phyloP scores from a whole-genome alignment of 2,888 invertebrate genomes.

The Cephus runcator region DNA sequence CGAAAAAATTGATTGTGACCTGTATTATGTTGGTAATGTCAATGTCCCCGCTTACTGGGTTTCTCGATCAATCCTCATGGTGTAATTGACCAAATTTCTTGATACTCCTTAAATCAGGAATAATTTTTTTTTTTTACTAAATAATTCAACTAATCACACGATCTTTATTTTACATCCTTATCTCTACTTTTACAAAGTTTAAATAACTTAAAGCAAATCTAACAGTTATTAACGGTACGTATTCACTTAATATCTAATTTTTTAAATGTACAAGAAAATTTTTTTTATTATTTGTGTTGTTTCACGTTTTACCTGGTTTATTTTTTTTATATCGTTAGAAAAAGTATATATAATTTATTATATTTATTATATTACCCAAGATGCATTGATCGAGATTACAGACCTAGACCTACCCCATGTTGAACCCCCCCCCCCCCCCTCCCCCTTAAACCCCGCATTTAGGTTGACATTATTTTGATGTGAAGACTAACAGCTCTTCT shows the following conservation, averaged over 20 bases:
- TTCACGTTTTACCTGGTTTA: background rate
- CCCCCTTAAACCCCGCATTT: conserved; percentile 42
- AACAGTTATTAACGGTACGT: background rate
- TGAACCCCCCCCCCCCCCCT: conserved; percentile 35
- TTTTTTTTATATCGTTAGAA: background rate
- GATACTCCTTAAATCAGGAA: background rate
- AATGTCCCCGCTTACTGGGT: background rate
- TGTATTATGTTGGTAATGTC: conserved; percentile 4
- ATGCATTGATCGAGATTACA: conserved; percentile 35
- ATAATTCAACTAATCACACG: too few relatives aligned
- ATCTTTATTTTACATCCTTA: background rate
- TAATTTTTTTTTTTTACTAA: too few relatives aligned
- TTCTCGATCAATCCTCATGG: conserved; percentile 1
- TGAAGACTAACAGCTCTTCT: conserved; percentile 67
- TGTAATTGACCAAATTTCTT: background rate
- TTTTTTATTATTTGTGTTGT: background rate
- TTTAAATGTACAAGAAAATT: background rate
- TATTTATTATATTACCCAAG: conserved; percentile 5
- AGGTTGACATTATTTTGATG: conserved; percentile 47
- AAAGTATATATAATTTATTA: background rate
- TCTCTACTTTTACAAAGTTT: background rate
- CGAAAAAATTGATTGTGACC: background rate
- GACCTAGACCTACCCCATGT: conserved; percentile 29
- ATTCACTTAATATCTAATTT: background rate
- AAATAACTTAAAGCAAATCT: background rate